Base-by-base conservation (phyloP, 2,113 vertebrate species). In the Carassius gibelio region DNA sequence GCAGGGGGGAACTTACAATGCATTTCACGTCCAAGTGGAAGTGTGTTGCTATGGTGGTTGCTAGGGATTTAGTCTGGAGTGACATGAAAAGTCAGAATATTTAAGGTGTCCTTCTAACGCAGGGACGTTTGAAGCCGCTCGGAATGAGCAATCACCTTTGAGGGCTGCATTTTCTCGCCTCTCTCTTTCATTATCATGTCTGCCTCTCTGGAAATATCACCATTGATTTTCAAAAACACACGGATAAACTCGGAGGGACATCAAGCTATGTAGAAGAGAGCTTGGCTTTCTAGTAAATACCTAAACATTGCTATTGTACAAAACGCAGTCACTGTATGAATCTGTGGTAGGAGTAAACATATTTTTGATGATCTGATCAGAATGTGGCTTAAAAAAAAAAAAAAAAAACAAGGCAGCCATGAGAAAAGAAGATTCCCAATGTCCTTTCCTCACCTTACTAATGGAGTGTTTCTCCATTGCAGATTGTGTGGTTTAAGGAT, bases 1-100 rank as follows among this genome's bases (percentile, higher is more conserved):
- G 92, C 88, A 52, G 91, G 81, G 86, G 83, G 89, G 88, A 92
- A 92, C 93, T 95, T 95, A 83, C 90, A 87, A 95, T 95, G 93
- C 94, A 93, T 89, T 94, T 92, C 94, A 95, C 93, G 94, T 95
- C 90, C 89, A 90, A 89, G 90, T 88, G 88, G 78, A 92, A 91
- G 90, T 92, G 94, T 93, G 94, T 95, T 95, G 95, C 94, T 93
- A 95, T 92, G 95, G 92, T 93, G 94, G 94, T 95, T 95, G 94
- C 95, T 95, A 95, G 92, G 94, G 95, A 94, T 94, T 95, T 94
- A 95, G 92, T 84, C 89, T 74, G 87, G 93, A 94, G 92, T 95
- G 94, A 94, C 90, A 90, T 91, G 87, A 90, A 93, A 93, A 93
- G 90, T 94, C 94, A 84, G 93, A 94, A 95, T 95, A 95, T 94